Evolutionary conservation across 37 sponge, comb jelly and placozoan species (phyloP).

Genomic region (Amphimedon queenslandica): DNA sequence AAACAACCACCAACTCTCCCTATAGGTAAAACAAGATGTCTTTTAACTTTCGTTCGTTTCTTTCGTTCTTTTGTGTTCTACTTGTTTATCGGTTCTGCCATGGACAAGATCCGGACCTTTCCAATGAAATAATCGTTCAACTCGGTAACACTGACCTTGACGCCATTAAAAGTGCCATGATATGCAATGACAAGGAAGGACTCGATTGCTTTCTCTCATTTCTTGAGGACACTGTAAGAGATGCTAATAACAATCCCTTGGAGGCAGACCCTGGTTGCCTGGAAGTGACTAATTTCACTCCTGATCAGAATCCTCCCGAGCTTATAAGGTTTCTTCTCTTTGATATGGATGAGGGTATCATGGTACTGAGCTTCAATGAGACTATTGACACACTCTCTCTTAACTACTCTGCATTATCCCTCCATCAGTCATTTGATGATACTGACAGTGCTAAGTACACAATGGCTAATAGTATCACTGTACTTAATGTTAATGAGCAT

Average conservation of each 20-base stretch:
- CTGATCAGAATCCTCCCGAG: slow-evolving; percentile 47
- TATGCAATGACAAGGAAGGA: slow-evolving; percentile 53
- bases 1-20: too few relatives aligned
- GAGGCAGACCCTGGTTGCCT: slow-evolving; percentile 24
- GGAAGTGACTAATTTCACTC: slow-evolving; percentile 18
- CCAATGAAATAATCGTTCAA: slow-evolving; percentile 50
- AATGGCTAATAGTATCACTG: neutral
- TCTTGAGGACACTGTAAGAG: slow-evolving; percentile 41
- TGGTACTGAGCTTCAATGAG: slow-evolving; percentile 71
- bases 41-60: too few relatives aligned
- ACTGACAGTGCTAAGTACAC: neutral
- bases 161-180: slow-evolving; percentile 57
- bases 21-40: too few relatives aligned
- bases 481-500: slow-evolving; percentile 13
- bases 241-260: slow-evolving; percentile 45
- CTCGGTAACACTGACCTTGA: slow-evolving; percentile 53
- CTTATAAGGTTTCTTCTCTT: slow-evolving; percentile 54
- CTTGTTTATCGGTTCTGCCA: too few relatives aligned
- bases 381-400: slow-evolving; percentile 45
- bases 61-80: neutral
- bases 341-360: slow-evolving; percentile 52
- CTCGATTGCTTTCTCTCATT: slow-evolving; percentile 48
- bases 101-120: slow-evolving; percentile 6
- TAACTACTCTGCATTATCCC: slow-evolving; percentile 44
- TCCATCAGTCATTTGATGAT: slow-evolving; percentile 2